Conservation (phyloP, 2,797 vertebrate genomes). For the Babyrousa celebensis region DNA sequence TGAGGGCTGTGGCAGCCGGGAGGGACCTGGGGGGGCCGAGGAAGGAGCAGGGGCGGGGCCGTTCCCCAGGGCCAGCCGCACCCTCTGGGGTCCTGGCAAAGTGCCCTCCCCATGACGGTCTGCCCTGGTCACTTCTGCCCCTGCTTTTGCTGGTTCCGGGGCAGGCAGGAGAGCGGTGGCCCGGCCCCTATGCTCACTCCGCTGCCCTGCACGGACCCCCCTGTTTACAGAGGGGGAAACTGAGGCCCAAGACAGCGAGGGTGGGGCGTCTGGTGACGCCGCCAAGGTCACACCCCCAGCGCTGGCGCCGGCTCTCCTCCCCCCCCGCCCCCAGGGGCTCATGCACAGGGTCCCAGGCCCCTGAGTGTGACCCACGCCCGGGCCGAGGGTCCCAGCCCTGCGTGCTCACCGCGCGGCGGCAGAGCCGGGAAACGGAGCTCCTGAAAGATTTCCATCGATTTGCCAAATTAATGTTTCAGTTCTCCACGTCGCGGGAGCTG, state of each 20-base stretch:
- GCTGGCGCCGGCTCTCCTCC: neutral
- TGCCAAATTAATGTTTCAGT: constrained; percentile 86
- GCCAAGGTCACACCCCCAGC: neutral
- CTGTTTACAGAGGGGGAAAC: neutral
- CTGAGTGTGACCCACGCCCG: neutral
- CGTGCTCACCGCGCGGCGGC: neutral
- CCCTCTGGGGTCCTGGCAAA: neutral
- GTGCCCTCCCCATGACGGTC: rapidly evolving
- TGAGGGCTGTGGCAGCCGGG: rapidly evolving
- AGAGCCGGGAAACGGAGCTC: constrained; percentile 60
- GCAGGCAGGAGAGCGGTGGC: neutral
- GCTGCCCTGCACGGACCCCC: neutral
- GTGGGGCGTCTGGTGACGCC: rapidly evolving
- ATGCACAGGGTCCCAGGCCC: rapidly evolving
- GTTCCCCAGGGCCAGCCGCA: rapidly evolving
- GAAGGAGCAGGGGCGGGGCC: rapidly evolving
- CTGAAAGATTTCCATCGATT: constrained; percentile 78
- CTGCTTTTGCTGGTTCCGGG: neutral
- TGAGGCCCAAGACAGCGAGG: neutral
- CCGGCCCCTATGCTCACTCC: rapidly evolving
- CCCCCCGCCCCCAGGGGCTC: rapidly evolving
- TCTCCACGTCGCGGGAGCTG: constrained; percentile 78
- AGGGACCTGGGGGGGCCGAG: too few relatives aligned
- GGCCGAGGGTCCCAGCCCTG: neutral
- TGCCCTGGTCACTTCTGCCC: too few relatives aligned